Percentiles rank a stretch among this genome's conserved stretches.
These are phyloP conservation scores for Dolichopus griseipennis DNA, from an alignment of 2,888 invertebrate genomes.

Conservation along the genomic window DNA sequence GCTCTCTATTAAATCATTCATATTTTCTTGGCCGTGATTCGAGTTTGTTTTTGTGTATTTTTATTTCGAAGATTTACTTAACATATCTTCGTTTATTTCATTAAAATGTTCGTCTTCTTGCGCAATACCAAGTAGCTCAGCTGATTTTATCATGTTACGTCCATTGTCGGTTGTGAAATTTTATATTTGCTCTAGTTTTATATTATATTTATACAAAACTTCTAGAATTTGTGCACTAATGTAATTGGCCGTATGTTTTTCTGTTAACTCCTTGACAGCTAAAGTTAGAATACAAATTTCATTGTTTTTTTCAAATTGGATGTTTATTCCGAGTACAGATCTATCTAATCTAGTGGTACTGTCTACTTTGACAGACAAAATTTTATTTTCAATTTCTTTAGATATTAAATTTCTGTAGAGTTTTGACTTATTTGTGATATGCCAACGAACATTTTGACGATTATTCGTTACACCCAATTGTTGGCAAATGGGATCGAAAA, in stretches of 20 bases:
- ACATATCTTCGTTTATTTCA: slow-evolving; percentile 11
- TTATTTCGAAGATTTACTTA: slow-evolving; percentile 9
- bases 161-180: slow-evolving; percentile 7
- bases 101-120: slow-evolving; percentile 9
- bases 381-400: slow-evolving; percentile 8
- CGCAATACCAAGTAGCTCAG: not conserved
- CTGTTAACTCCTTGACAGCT: slow-evolving; percentile 5
- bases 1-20: slow-evolving; percentile 5
- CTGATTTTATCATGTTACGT: slow-evolving; percentile 5
- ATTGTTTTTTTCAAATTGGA: slow-evolving; percentile 12
- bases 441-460: slow-evolving; percentile 5
- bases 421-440: not conserved
- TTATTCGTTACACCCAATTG: slow-evolving; percentile 7
- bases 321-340: slow-evolving; percentile 12
- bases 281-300: slow-evolving; percentile 10
- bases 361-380: slow-evolving; percentile 12
- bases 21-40: slow-evolving; percentile 7
- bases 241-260: slow-evolving; percentile 8
- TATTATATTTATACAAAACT: not conserved
- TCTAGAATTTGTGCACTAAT: not conserved
- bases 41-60: slow-evolving; percentile 7
- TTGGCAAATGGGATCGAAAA: slow-evolving; percentile 8
- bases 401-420: slow-evolving; percentile 9
- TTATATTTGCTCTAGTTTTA: not conserved
- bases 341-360: slow-evolving; percentile 13